These are phyloP conservation scores for Apamea anceps DNA, from an alignment of 2,888 invertebrate species.

Conservation along the genomic window DNA sequence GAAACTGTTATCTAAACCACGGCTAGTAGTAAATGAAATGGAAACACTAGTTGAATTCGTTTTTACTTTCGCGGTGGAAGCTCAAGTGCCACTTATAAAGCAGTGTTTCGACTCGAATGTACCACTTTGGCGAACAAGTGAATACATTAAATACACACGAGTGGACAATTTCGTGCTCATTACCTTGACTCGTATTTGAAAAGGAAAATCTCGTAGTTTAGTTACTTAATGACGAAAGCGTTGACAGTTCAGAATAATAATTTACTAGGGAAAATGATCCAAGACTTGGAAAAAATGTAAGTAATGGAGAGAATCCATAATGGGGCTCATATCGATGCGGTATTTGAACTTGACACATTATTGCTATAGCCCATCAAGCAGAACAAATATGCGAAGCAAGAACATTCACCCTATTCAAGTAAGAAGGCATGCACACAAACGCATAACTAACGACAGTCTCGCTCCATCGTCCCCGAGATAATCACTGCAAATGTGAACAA, in stretches of 20 bases:
- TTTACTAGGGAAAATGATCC: constrained; percentile 10
- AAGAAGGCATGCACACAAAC: constrained; percentile 11
- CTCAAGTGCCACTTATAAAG: constrained; percentile 62
- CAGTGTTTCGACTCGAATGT: constrained; percentile 57
- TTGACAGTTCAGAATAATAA: constrained; percentile 48
- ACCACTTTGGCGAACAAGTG: constrained; percentile 67
- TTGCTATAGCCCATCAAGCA: constrained; percentile 33
- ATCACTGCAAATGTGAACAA: constrained; percentile 37
- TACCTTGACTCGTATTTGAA: constrained; percentile 70
- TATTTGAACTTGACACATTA: constrained; percentile 39
- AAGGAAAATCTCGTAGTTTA: constrained; percentile 51
- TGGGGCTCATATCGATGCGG: constrained; percentile 8
- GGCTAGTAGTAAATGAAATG: constrained; percentile 50
- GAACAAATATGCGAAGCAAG: constrained; percentile 34
- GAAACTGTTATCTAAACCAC: constrained; percentile 10
- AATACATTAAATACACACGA: constrained; percentile 74
- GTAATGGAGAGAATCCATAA: constrained; percentile 17
- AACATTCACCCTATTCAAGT: constrained; percentile 34
- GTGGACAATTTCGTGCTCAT: constrained; percentile 66
- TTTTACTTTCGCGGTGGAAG: constrained; percentile 66
- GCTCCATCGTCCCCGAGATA: constrained; percentile 23
- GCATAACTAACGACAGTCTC: constrained; percentile 3
- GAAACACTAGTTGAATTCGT: constrained; percentile 54
- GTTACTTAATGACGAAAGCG: constrained; percentile 59
- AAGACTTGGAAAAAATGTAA: not conserved